A percentile compares a stretch with the other conserved stretches of the same genome.
Conservation (phyloP, 2,113 vertebrate species). For the Bagarius yarrelli region DNA sequence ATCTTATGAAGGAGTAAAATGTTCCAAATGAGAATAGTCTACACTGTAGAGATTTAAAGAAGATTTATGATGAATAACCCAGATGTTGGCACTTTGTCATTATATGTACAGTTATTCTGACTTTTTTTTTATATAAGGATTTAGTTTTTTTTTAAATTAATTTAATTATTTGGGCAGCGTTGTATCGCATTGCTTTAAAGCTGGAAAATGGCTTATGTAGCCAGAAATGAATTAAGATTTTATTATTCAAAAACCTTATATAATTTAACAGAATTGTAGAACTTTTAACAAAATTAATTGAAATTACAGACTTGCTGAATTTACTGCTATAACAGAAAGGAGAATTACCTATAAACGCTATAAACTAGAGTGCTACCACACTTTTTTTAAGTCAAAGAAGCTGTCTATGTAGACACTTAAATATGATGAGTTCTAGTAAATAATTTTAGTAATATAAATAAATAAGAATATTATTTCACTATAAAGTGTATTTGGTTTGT, state of each 20-base stretch:
- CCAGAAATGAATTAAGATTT: neutral
- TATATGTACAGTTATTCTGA: neutral
- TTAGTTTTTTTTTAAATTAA: too few species aligned
- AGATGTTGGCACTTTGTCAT: neutral
- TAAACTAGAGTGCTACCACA: neutral
- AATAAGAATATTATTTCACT: neutral
- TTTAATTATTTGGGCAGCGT: neutral
- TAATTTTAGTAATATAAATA: too few species aligned
- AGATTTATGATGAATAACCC: constrained; percentile 3
- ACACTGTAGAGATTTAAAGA: neutral
- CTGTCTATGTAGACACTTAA: too few species aligned
- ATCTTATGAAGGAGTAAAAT: constrained; percentile 20
- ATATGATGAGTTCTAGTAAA: too few species aligned
- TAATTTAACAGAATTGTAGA: neutral
- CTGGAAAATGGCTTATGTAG: neutral
- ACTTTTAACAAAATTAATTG: neutral
- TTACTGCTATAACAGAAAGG: neutral
- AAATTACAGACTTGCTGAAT: neutral
- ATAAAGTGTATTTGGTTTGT: neutral
- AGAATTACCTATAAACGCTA: neutral
- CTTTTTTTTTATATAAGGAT: too few species aligned
- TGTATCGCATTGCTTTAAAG: neutral
- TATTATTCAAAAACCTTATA: neutral
- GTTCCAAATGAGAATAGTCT: neutral
- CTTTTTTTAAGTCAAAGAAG: neutral